A percentile compares a stretch with the other conserved stretches of the same genome.
Evolutionary conservation across 1,140 invertebrate species (phyloP).

Genomic region (Drosophila nebulosa): DNA sequence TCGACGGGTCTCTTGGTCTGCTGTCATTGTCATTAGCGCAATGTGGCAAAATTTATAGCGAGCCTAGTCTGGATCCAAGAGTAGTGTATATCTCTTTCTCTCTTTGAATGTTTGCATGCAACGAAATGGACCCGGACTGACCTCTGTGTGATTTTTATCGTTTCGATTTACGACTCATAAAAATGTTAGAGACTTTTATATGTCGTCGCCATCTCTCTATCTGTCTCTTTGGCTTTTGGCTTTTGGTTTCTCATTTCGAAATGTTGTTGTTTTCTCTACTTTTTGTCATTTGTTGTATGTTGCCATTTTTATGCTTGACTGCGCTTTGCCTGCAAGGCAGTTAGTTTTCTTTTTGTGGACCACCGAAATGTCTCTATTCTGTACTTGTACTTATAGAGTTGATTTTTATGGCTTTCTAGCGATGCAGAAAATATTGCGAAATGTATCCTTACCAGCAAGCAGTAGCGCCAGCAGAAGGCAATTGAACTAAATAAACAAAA

Average conservation of each 20-base stretch:
- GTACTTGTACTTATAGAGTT: conserved; percentile 30
- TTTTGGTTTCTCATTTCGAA: not conserved
- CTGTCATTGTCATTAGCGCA: conserved; percentile 68
- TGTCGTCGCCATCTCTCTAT: conserved; percentile 36
- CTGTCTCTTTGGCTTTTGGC: conserved; percentile 1
- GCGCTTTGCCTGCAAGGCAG: conserved; percentile 29
- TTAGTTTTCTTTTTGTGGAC: conserved; percentile 33
- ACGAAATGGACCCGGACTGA: conserved; percentile 17
- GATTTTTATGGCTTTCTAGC: conserved; percentile 71
- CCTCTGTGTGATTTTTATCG: conserved; percentile 70
- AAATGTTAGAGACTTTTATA: conserved; percentile 71
- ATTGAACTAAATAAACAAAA: conserved; percentile 57
- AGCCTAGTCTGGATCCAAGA: conserved; percentile 14
- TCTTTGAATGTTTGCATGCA: conserved; percentile 5
- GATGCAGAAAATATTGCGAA: conserved; percentile 68
- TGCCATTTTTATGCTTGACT: conserved; percentile 66
- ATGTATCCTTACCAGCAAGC: conserved; percentile 2
- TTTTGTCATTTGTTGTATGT: conserved; percentile 27
- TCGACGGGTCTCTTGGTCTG: not conserved
- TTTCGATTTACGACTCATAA: conserved; percentile 79
- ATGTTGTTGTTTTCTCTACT: conserved; percentile 1
- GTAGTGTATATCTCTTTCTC: not conserved
- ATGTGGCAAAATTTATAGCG: conserved; percentile 77
- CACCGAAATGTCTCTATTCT: conserved; percentile 38
- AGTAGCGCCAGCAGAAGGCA: conserved; percentile 4